Conservation (phyloP, 2,888 invertebrate genomes). For the Argyra leucocephala region DNA sequence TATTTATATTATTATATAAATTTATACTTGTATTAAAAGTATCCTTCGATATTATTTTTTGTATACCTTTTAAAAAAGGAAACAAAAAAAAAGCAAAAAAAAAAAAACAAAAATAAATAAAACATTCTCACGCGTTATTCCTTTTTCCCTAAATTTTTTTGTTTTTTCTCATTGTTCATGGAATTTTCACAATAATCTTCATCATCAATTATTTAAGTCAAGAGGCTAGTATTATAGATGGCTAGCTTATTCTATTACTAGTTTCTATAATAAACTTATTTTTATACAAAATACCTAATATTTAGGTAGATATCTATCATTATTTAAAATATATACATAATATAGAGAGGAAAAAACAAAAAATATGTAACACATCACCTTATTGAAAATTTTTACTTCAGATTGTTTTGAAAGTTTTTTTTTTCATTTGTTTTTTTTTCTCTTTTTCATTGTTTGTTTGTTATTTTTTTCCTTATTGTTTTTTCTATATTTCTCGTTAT, state of each 20-base stretch:
- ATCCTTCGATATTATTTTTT: not conserved
- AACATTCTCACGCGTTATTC: no score
- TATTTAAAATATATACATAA: not conserved
- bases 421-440: not conserved
- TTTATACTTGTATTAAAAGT: not conserved
- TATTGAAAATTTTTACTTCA: not conserved
- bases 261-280: not conserved
- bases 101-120: no score
- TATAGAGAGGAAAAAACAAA: not conserved
- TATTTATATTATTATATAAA: not conserved
- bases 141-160: no score
- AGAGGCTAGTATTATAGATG: not conserved
- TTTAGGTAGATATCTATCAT: no score
- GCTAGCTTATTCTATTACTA: no score
- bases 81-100: no score
- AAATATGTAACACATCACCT: constrained; percentile 1
- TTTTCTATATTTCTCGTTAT: no score
- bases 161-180: not conserved
- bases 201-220: not conserved
- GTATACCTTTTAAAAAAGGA: no score
- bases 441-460: not conserved
- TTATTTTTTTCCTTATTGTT: no score
- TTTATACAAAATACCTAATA: no score
- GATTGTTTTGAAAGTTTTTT: not conserved
- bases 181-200: not conserved